phyloP scores from a whole-genome alignment of 1,140 invertebrate genomes.

The Marisa cornuarietis region DNA sequence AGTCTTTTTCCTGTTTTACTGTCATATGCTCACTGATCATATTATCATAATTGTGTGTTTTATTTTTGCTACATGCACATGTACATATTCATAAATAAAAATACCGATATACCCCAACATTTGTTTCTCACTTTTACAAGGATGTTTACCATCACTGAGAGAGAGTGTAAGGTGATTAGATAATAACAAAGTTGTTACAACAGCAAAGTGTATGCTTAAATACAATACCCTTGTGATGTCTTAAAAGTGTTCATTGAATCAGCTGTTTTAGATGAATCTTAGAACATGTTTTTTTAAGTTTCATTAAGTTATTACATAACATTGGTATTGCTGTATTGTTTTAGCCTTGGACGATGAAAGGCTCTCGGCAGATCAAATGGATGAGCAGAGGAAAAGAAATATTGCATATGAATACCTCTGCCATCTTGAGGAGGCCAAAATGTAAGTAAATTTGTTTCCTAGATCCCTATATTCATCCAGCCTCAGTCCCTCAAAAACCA shows the following conservation, averaged over 20 bases:
- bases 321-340: not conserved
- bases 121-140: no score
- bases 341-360: conserved; percentile 47
- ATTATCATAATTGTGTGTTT: no score
- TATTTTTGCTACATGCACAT: no score
- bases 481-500: no score
- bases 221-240: not conserved
- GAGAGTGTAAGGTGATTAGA: no score
- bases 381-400: conserved; percentile 77
- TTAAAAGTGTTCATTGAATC: not conserved
- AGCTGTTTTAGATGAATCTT: not conserved
- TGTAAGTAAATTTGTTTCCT: conserved; percentile 63
- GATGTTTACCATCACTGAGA: no score
- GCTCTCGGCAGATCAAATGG: conserved; percentile 77
- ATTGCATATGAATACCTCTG: conserved; percentile 85
- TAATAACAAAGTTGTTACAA: no score
- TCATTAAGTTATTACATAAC: not conserved
- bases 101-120: no score
- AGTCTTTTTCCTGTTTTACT: not conserved
- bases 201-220: no score
- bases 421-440: conserved; percentile 83
- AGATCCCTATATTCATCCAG: no score
- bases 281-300: not conserved
- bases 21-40: not conserved
- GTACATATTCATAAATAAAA: no score